Percentiles rank a stretch among this genome's conserved stretches.
Evolutionary conservation across 1,140 invertebrate species (phyloP).

Genomic region (Micrasema minimum): DNA sequence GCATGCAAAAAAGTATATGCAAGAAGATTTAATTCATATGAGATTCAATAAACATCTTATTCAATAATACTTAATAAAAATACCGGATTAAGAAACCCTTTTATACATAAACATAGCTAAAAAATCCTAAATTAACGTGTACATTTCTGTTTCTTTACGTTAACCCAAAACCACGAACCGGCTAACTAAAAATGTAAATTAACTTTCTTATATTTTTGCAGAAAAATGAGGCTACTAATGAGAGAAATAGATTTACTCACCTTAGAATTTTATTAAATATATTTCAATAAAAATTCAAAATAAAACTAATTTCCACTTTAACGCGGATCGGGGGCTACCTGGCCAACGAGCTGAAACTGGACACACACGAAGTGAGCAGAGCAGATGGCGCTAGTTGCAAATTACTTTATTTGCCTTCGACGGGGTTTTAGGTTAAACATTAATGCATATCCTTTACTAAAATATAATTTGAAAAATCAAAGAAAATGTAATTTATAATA

Average conservation of each 20-base stretch:
- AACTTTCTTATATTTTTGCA: not conserved
- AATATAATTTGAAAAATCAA: not conserved
- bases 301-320: conserved; percentile 20
- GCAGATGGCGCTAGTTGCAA: conserved; percentile 11
- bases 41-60: too few species aligned
- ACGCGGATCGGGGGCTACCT: conserved; percentile 2
- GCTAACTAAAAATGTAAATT: conserved; percentile 11
- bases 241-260: conserved; percentile 1
- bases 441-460: not conserved
- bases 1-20: too few species aligned
- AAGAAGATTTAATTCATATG: too few species aligned
- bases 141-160: too few species aligned
- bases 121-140: too few species aligned
- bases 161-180: conserved; percentile 2
- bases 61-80: too few species aligned
- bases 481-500: too few species aligned
- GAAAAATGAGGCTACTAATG: not conserved
- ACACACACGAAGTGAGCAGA: conserved; percentile 2
- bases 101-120: too few species aligned
- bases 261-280: not conserved
- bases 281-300: conserved; percentile 17
- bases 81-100: too few species aligned
- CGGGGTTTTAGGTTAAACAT: conserved; percentile 8
- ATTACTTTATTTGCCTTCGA: not conserved
- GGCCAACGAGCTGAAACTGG: conserved; percentile 19